Percentiles rank a stretch among this genome's conserved stretches.
phyloP scores from a whole-genome alignment of 1,140 invertebrate genomes.

The Scaptodrosophila lebanonensis region DNA sequence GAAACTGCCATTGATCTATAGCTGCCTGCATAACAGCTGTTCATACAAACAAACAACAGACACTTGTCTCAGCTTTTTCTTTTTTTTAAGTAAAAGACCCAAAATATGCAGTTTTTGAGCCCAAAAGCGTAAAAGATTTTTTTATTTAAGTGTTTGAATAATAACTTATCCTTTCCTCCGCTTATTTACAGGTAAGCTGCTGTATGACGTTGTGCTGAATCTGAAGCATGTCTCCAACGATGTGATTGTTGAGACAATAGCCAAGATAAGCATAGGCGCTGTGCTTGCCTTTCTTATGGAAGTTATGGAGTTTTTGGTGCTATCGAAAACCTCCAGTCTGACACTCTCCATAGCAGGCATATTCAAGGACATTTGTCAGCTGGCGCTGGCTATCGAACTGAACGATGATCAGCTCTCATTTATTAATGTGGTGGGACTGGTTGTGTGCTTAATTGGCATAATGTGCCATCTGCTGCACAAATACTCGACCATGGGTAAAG shows the following conservation, averaged over 20 bases:
- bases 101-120: too few species aligned
- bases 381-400: slow-evolving; percentile 89
- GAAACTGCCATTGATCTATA: too few species aligned
- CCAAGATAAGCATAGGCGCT: slow-evolving; percentile 84
- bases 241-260: slow-evolving; percentile 53
- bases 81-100: too few species aligned
- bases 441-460: slow-evolving; percentile 93
- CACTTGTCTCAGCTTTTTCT: too few species aligned
- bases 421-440: slow-evolving; percentile 91
- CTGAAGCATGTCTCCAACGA: slow-evolving; percentile 27
- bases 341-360: slow-evolving; percentile 97
- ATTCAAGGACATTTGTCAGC: slow-evolving; percentile 96
- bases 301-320: slow-evolving; percentile 94
- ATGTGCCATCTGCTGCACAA: slow-evolving; percentile 91
- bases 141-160: too few species aligned
- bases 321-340: slow-evolving; percentile 97
- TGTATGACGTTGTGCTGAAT: slow-evolving; percentile 24
- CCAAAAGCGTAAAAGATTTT: too few species aligned
- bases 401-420: slow-evolving; percentile 90
- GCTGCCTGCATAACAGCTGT: too few species aligned
- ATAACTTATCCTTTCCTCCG: too few species aligned
- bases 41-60: too few species aligned
- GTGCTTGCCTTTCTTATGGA: slow-evolving; percentile 96
- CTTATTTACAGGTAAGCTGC: slow-evolving; percentile 20
- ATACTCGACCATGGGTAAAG: slow-evolving; percentile 60